Base-by-base conservation (phyloP, 2,888 invertebrate genomes). In the Caenorhabditis uteleia region DNA sequence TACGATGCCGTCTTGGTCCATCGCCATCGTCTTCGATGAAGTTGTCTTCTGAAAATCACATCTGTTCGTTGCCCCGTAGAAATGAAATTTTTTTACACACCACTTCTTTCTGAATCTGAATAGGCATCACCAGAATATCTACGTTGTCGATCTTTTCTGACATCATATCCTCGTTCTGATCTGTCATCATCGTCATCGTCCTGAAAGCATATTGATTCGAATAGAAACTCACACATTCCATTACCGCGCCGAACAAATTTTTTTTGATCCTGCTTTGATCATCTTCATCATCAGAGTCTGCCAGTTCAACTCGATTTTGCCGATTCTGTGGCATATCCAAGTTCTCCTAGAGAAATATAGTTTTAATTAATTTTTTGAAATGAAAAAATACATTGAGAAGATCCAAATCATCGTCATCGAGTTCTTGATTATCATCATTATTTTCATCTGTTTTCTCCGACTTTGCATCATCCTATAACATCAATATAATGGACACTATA, bases 331-430 rank as follows among this genome's bases (percentile, higher is more conserved):
- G 50, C 12, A 49, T 43, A 49, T 60, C 61, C 20, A 53, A 26
- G 29, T 64, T 64, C 27, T 64, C n/a, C n/a, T 39, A 18, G 16
- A 12, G 18, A 39, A 39, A 39, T 12, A 39, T 39, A 39, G 39
- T 16, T 39, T 39, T 18, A 39, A 16, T 39, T 39, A 10, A 14
- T 8, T n/a, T 10, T 10, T 23, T 10, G 8, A 43, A 47, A n/a
- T n/a, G n/a, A n/a, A n/a, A n/a, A n/a, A n/a, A n/a, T n/a, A n/a
- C 97, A 84, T 97, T 95, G 77, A 98, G 90, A 38, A 98, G 88
- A 84, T 95, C 97, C 84, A 94, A 93, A 87, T 98, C 98, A 81
- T 98, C 98, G 83, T 98, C 97, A 84, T 95, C 95, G 20, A 98
- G 86, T 50, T 94, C 88, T 84, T 95, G 68, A 7, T 95, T 64